A percentile compares a stretch with the other conserved stretches of the same genome.
These are phyloP conservation scores for Parauchenoglanis punctatus DNA, from an alignment of 2,797 vertebrate genomes.

Conservation along the genomic window DNA sequence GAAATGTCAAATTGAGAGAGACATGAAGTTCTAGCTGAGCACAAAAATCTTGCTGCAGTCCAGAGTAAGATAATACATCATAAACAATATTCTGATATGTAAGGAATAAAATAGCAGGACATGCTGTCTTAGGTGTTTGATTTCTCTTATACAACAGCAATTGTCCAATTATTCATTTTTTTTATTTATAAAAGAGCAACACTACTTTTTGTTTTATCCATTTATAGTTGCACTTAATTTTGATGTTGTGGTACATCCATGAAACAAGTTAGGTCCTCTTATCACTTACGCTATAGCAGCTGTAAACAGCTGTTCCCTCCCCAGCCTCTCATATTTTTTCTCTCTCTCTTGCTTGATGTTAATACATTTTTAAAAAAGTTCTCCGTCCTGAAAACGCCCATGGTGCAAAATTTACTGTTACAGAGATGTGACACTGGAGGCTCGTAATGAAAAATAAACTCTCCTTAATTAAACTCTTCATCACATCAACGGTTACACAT, in stretches of 20 bases:
- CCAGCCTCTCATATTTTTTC: background rate
- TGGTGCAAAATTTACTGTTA: background rate
- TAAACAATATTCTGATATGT: background rate
- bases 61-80: slow-evolving; percentile 6
- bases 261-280: background rate
- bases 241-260: background rate
- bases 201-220: background rate
- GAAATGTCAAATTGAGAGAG: slow-evolving; percentile 8
- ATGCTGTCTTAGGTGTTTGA: background rate
- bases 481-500: too few species aligned
- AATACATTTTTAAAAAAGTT: background rate
- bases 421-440: background rate
- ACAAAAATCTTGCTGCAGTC: slow-evolving; percentile 2
- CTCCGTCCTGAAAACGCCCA: background rate
- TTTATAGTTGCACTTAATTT: background rate
- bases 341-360: background rate
- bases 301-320: background rate
- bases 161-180: background rate
- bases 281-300: background rate
- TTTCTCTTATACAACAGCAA: background rate
- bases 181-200: background rate
- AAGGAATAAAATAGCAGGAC: background rate
- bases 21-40: background rate
- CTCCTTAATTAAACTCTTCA: background rate
- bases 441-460: background rate